Evolutionary conservation across 2,888 invertebrate genomes (phyloP).

Genomic region (Nephrotoma guestfalica): DNA sequence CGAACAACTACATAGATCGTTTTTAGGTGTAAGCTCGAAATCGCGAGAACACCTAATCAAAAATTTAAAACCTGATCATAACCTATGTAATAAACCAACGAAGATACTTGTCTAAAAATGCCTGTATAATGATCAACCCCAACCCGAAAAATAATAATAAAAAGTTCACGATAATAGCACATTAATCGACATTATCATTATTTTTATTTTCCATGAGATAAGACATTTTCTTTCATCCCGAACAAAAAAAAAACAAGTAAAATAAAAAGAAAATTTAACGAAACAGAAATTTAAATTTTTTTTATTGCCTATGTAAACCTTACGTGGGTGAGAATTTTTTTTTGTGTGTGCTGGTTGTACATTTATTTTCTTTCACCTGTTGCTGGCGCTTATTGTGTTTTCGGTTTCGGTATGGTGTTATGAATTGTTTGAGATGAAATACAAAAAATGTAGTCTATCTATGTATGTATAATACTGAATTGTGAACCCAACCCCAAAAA

Average conservation of each 20-base stretch:
- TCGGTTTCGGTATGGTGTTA: not conserved
- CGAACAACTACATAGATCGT: too few species aligned
- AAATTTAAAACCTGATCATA: not conserved
- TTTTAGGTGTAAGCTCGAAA: too few species aligned
- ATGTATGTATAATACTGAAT: not conserved
- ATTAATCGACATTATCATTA: not conserved
- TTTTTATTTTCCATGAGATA: not conserved
- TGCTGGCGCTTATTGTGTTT: not conserved
- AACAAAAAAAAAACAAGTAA: not conserved
- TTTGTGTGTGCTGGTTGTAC: not conserved
- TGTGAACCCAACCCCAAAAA: not conserved
- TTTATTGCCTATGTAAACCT: not conserved
- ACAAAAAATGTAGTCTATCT: not conserved
- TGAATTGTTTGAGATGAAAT: not conserved
- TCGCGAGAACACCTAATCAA: not conserved
- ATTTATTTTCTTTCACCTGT: not conserved
- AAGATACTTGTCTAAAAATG: not conserved
- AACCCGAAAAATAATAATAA: not conserved
- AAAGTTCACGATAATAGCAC: not conserved
- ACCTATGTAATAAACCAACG: not conserved
- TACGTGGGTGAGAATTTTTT: not conserved
- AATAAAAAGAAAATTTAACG: not conserved
- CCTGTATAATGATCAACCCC: not conserved
- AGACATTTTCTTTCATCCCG: not conserved
- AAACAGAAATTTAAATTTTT: not conserved